These are phyloP conservation scores for Trichoplusia ni DNA, from an alignment of 1,140 invertebrate genomes.

Conservation along the genomic window DNA sequence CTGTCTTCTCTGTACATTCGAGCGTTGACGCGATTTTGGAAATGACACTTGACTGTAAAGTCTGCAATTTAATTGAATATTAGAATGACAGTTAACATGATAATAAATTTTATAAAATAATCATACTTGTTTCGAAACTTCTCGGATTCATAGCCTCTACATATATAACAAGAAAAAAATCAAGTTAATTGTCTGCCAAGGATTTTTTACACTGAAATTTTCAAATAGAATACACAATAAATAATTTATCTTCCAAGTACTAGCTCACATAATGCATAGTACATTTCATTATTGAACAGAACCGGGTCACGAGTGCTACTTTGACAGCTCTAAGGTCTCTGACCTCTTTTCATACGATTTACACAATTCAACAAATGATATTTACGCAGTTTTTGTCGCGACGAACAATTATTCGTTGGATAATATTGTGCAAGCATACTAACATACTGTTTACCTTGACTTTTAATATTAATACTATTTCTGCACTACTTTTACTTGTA, in stretches of 20 bases:
- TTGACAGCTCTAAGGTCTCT: slow-evolving; percentile 18
- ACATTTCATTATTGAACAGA: slow-evolving; percentile 15
- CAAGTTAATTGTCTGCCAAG: too few species aligned
- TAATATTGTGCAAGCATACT: background rate
- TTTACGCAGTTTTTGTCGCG: slow-evolving; percentile 18
- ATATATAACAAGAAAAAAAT: too few species aligned
- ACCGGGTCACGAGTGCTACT: slow-evolving; percentile 13
- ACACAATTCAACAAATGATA: slow-evolving; percentile 23
- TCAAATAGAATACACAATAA: background rate
- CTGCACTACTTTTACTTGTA: too few species aligned
- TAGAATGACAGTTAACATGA: too few species aligned
- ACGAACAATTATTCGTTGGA: background rate
- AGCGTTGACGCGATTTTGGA: too few species aligned
- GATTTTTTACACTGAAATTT: background rate
- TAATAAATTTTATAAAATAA: too few species aligned
- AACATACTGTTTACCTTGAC: background rate
- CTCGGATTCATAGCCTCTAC: too few species aligned
- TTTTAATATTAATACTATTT: too few species aligned
- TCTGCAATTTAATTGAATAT: too few species aligned
- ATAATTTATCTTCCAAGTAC: background rate
- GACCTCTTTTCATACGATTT: slow-evolving; percentile 29
- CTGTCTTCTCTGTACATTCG: too few species aligned
- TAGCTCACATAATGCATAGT: background rate
- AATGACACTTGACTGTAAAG: too few species aligned
- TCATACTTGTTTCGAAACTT: too few species aligned